Percentiles rank a stretch among this genome's conserved stretches.
Evolutionary conservation across 2,888 invertebrate genomes (phyloP).

Genomic region (Xestia c-nigrum): DNA sequence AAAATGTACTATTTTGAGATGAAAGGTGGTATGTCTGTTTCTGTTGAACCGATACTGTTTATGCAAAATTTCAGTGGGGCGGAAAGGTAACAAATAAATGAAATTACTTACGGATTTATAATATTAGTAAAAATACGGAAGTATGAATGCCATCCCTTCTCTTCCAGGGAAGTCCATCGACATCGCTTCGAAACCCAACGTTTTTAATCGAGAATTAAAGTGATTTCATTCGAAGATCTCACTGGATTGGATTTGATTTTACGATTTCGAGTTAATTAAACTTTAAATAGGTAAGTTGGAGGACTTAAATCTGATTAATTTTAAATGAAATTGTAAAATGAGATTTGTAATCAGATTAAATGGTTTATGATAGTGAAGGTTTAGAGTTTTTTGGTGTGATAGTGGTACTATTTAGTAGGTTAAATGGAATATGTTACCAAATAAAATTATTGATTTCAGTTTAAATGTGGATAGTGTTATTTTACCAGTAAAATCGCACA

Average conservation of each 20-base stretch:
- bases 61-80: no score
- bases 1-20: no score
- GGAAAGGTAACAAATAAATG: no score
- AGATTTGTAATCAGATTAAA: slow-evolving; percentile 47
- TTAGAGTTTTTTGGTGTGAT: background rate
- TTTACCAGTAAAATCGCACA: background rate
- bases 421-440: background rate
- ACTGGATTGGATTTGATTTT: slow-evolving; percentile 61
- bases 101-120: no score
- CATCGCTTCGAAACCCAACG: slow-evolving; percentile 27
- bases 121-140: no score
- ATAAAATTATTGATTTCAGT: slow-evolving; percentile 8
- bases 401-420: background rate
- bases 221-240: slow-evolving; percentile 61
- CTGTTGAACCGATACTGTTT: no score
- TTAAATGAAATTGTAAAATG: slow-evolving; percentile 47
- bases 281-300: slow-evolving; percentile 61
- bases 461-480: slow-evolving; percentile 12
- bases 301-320: slow-evolving; percentile 58
- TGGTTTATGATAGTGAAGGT: slow-evolving; percentile 22
- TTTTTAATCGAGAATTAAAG: slow-evolving; percentile 66
- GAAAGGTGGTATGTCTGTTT: no score
- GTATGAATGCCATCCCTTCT: slow-evolving; percentile 14
- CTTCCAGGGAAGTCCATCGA: slow-evolving; percentile 19
- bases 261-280: slow-evolving; percentile 66